Evolutionary conservation across 2,113 vertebrate species (phyloP), one percentile per base, ranked within the genome.

Genomic region (Syngnathus scovelli): DNA sequence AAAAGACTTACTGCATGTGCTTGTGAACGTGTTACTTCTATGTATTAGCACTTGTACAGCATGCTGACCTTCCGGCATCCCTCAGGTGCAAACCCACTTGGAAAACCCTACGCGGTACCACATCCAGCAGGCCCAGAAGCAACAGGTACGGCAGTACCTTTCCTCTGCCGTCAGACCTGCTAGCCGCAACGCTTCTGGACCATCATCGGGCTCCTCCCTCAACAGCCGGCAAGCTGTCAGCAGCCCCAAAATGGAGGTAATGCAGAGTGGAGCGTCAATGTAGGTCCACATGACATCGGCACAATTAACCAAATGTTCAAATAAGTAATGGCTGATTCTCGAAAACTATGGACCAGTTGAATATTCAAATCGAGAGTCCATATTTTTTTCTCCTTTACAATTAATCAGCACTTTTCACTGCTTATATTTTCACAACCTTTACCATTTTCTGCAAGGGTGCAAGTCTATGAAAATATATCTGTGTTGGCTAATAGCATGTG

Each of bases 91-190:
- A 81, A 94, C 92, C 23, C 92, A 94, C 74, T 80, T 95, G 82
- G 94, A 94, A 80, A 94, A 95, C 71, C 94, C 94, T 7, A 94
- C 94, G 0, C 92, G 90, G 78, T 95, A 93, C 81, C 93, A 95
- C 84, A 92, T 95, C 67, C 93, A 93, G 82, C 92, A 94, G 86
- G 90, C 93, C 0, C 92, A 93, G 87, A 88, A 92, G 59, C 93
- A 95, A 61, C 94, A 95, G 79, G 93, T 95, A 60, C 94, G 93
- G 72, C 92, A 94, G 84, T 94, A 95, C 74, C 91, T 95, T 36
- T 94, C 94, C 16, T 93, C 93, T 77, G 92, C 54, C 12, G 27
- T 56, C 23, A 56, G 54, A 2, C 54, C 54, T 2, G 23, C 94
- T n/a, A 92, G 93, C 11, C 90, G 86, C 78, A 93, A 91, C 63